These are phyloP conservation scores for Drosophila teissieri DNA, from an alignment of 1,140 invertebrate species.

Conservation along the genomic window DNA sequence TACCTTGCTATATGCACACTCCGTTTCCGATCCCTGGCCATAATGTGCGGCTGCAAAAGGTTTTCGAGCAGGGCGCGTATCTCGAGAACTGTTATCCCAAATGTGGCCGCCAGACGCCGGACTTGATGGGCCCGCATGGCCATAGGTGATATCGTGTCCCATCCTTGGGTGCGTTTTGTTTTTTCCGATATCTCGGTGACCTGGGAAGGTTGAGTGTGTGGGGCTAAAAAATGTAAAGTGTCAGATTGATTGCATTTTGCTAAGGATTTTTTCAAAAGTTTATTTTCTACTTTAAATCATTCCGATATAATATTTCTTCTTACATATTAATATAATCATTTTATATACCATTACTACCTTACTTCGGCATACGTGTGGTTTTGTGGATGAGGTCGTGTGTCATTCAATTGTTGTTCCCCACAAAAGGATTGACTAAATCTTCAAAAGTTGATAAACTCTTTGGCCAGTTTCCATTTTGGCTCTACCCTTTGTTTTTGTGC, in stretches of 20 bases:
- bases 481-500: background rate
- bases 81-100: constrained; percentile 73
- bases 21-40: constrained; percentile 24
- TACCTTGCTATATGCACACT: constrained; percentile 10
- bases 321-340: constrained; percentile 24
- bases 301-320: background rate
- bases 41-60: constrained; percentile 57
- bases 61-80: constrained; percentile 52
- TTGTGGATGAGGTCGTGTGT: constrained; percentile 11
- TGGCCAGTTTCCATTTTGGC: constrained; percentile 16
- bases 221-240: background rate
- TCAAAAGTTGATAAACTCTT: constrained; percentile 70
- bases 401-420: constrained; percentile 29
- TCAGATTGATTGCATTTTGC: background rate
- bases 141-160: constrained; percentile 58
- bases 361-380: background rate
- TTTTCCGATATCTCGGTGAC: constrained; percentile 25
- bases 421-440: constrained; percentile 61
- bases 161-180: constrained; percentile 58
- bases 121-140: constrained; percentile 38
- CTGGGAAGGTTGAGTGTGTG: background rate
- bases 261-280: background rate
- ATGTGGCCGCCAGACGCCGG: constrained; percentile 54
- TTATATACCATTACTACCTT: too few species aligned
- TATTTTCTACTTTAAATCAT: too few species aligned